Evolutionary conservation across 2,888 invertebrate species (phyloP), one percentile per base, ranked within the genome.

Genomic region (Epiblema foenella): DNA sequence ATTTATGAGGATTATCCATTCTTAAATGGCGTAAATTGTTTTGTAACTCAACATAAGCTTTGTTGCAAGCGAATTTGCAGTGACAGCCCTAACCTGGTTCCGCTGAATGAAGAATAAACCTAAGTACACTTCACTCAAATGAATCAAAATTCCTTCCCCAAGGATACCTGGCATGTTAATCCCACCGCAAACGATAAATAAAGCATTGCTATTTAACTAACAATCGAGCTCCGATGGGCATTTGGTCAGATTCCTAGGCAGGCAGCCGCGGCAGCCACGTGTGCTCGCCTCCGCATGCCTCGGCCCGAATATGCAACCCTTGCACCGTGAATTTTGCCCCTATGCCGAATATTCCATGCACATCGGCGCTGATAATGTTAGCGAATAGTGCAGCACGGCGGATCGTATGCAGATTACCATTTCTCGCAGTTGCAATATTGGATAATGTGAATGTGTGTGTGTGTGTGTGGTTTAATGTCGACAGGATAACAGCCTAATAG

Each of bases 241-340:
- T 93, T 92, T 88, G 93, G 91, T 91, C 86, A 90, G 92, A 93
- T 93, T 93, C 93, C 93, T 83, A 81, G 82, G 86, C 82, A 85
- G 79, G 89, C 87, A 86, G 90, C 83, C 88, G 85, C 83, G 87
- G 89, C 82, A 88, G 92, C 89, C 91, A 90, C 91, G 91, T 93
- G 92, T 92, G 93, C 84, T 86, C 83, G 86, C 86, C 85, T 86
- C 79, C 77, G 83, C 91, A 90, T 92, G 91, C 93, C 91, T 87
- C 83, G 63, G 77, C 78, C 83, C 81, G 91, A 88, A 87, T 91
- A 91, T 91, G 90, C 91, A 85, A 83, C 83, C 87, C 88, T 83
- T 85, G 89, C 88, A 82, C 79, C 85, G 83, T 87, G 89, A 87
- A 89, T 90, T 89, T 85, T 88, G 86, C 89, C 86, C 89, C 88